phyloP scores from a whole-genome alignment of 2,113 vertebrate genomes.

The Loxodonta africana region DNA sequence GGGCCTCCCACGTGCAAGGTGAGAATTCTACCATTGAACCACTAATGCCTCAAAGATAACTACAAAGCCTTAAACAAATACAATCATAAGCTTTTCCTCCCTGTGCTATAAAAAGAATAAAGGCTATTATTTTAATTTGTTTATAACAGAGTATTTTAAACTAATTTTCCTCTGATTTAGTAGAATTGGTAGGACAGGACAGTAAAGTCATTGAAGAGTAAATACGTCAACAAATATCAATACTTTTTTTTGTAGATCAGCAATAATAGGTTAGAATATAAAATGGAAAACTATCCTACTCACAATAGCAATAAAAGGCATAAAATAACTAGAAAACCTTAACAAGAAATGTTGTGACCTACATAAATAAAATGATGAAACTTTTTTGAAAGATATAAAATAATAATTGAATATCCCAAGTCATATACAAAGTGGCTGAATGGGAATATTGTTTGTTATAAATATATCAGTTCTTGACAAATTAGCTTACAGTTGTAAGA shows the following conservation, averaged over 20 bases:
- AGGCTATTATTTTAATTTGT: not conserved
- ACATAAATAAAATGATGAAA: conserved; percentile 44
- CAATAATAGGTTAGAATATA: not conserved
- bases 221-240: not conserved
- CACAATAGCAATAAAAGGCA: not conserved
- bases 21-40: not conserved
- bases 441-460: not conserved
- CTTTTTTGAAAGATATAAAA: conserved; percentile 45
- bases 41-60: not conserved
- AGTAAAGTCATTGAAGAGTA: not conserved
- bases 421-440: not conserved
- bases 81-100: not conserved
- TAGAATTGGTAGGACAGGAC: not conserved
- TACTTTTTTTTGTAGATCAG: not conserved
- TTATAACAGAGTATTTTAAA: conserved; percentile 34
- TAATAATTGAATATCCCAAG: conserved; percentile 37
- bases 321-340: not conserved
- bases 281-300: not conserved
- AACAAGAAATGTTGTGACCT: conserved; percentile 1
- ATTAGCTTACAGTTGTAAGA: not conserved
- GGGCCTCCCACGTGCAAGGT: not conserved
- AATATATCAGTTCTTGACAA: conserved; percentile 27
- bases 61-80: not conserved
- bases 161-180: not conserved
- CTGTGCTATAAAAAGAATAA: not conserved